phyloP scores from a whole-genome alignment of 2,113 vertebrate species.

The Burhinus oedicnemus region DNA sequence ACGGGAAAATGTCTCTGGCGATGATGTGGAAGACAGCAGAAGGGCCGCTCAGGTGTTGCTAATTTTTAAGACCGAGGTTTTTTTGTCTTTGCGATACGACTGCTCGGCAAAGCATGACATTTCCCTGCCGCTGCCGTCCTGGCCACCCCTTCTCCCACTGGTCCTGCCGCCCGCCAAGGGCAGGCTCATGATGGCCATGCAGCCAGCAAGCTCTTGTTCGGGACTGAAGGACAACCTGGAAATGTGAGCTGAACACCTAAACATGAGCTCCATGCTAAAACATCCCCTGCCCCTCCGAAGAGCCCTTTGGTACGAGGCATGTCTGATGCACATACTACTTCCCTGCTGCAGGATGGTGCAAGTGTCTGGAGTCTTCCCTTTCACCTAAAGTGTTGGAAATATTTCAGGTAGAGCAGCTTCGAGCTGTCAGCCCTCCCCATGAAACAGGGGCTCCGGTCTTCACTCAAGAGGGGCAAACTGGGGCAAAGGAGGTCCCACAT shows the following conservation, averaged over 20 bases:
- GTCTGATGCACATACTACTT: neutral
- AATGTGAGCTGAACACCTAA: neutral
- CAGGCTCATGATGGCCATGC: neutral
- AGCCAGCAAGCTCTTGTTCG: neutral
- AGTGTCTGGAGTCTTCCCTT: neutral
- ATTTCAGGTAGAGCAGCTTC: neutral
- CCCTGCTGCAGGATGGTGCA: neutral
- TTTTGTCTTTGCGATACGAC: neutral
- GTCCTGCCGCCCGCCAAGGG: neutral
- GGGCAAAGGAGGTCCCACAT: neutral
- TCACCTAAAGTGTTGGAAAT: neutral
- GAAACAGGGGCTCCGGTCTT: neutral
- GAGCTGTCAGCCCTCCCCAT: neutral
- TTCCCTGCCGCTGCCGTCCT: rapidly evolving
- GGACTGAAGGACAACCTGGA: neutral
- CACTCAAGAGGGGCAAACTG: neutral
- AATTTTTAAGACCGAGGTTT: neutral
- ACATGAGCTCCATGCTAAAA: neutral
- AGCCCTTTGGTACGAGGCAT: neutral
- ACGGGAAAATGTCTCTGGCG: neutral
- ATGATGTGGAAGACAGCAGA: neutral
- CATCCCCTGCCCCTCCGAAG: neutral
- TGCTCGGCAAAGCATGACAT: neutral
- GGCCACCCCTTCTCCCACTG: neutral
- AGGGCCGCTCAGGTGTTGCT: slow-evolving; percentile 46